Evolutionary conservation across 2,888 invertebrate species (phyloP).

Genomic region (Zeuzera pyrina): DNA sequence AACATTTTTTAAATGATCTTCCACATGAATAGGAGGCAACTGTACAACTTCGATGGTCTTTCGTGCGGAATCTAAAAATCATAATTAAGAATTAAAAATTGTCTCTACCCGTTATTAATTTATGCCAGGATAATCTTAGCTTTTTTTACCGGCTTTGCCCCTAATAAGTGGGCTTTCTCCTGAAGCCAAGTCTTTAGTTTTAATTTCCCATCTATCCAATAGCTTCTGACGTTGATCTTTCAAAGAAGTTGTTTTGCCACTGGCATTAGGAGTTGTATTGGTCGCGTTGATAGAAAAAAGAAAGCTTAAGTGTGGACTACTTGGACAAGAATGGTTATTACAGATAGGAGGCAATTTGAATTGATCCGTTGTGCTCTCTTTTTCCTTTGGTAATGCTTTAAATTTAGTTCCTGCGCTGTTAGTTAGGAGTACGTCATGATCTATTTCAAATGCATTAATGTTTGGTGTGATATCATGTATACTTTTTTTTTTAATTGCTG

Average conservation of each 20-base stretch:
- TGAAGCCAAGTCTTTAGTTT: slow-evolving; percentile 35
- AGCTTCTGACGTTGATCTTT: slow-evolving; percentile 22
- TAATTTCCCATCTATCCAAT: slow-evolving; percentile 38
- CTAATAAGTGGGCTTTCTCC: slow-evolving; percentile 43
- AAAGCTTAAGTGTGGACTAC: slow-evolving; percentile 36
- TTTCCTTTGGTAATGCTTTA: slow-evolving; percentile 27
- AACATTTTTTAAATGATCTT: slow-evolving; percentile 25
- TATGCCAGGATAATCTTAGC: slow-evolving; percentile 9
- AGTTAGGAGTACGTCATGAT: slow-evolving; percentile 20
- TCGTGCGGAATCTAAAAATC: slow-evolving; percentile 18
- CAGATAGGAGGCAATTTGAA: slow-evolving; percentile 52
- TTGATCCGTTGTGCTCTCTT: slow-evolving; percentile 14
- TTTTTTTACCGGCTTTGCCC: slow-evolving; percentile 31
- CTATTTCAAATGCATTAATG: slow-evolving; percentile 10
- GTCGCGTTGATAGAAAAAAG: slow-evolving; percentile 31
- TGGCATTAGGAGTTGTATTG: slow-evolving; percentile 18
- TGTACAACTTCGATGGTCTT: slow-evolving; percentile 20
- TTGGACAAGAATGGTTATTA: slow-evolving; percentile 30
- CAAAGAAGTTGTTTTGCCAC: slow-evolving; percentile 22
- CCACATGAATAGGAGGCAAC: slow-evolving; percentile 44
- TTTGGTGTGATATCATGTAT: slow-evolving; percentile 30
- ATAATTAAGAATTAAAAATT: too few relatives aligned
- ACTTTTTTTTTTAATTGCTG: slow-evolving; percentile 35
- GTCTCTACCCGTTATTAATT: slow-evolving; percentile 1
- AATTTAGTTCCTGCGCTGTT: slow-evolving; percentile 33